Base-by-base conservation (phyloP, 2,113 vertebrate species). In the Platanista minor region DNA sequence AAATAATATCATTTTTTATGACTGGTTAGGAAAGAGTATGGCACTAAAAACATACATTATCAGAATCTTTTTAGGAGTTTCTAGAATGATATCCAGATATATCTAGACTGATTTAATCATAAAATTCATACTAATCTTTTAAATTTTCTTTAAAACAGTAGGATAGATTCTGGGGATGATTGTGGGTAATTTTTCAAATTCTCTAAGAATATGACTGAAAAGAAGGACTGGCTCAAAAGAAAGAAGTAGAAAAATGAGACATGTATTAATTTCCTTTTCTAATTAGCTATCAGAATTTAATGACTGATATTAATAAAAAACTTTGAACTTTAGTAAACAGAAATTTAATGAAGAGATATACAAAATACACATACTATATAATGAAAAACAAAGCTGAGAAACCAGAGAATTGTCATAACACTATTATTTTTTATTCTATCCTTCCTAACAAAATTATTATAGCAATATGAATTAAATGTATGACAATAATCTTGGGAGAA, bases 391-490 rank as follows among this genome's bases (percentile, higher is more conserved):
- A 87, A 90, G 39, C n/a, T 92, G 91, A 97, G 5, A 97, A 96
- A 94, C 23, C 12, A 98, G 52, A 90, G 61, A 94, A 86, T 67
- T 87, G 52, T 8, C n/a, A 72, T 54, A n/a, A 78, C 29, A 77
- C 15, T 80, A 59, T 94, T 39, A 49, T 94, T 85, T 33, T 84
- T 96, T 84, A 4, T 71, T 92, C 66, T 91, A 75, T 0, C 27
- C 87, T 97, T 94, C 91, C 77, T 46, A 95, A 91, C 43, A 90
- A 97, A 97, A 96, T 61, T 91, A 95, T 8, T 89, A 90, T 0
- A 97, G 62, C 4, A 91, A 90, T 94, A 94, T 94, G 69, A 97
- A 94, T 62, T 74, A 97, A 91, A 94, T 43, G 61, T 94, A 96
- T 90, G 92, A 46, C 25, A 96, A 94, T 2, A 97, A 94, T 67